A percentile compares a stretch with the other conserved stretches of the same genome.
These are phyloP conservation scores for Laticauda colubrina DNA, from an alignment of 2,113 vertebrate species.

Conservation along the genomic window DNA sequence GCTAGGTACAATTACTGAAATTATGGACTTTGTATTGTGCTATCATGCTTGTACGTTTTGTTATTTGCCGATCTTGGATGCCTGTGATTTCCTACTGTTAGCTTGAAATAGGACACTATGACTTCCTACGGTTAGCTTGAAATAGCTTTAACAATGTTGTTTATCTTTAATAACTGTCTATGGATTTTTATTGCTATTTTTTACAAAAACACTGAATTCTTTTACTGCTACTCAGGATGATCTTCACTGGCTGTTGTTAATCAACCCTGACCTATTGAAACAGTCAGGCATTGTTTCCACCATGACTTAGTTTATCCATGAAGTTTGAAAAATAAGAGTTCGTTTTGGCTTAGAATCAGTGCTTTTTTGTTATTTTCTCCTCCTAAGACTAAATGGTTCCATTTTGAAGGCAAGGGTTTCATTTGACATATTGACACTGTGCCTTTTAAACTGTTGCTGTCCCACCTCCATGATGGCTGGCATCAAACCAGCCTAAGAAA, in stretches of 20 bases:
- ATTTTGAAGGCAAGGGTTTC: slow-evolving; percentile 29
- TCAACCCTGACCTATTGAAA: slow-evolving; percentile 26
- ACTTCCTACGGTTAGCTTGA: background rate
- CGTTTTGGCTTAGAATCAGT: background rate
- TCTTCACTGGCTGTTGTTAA: slow-evolving; percentile 1
- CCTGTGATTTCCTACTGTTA: background rate
- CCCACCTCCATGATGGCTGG: background rate
- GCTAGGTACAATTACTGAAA: background rate
- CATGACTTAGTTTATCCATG: background rate
- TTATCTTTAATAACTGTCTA: background rate
- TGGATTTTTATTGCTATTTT: slow-evolving; percentile 28
- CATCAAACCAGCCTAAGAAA: background rate
- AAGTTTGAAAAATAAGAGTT: background rate
- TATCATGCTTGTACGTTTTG: background rate
- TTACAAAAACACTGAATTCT: slow-evolving; percentile 31
- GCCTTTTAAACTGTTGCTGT: background rate
- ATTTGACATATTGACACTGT: background rate
- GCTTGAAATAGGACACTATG: background rate
- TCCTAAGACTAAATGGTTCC: slow-evolving; percentile 39
- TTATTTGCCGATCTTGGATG: background rate
- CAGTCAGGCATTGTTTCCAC: background rate
- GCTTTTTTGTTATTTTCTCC: background rate
- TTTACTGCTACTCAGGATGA: background rate
- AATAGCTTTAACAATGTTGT: background rate
- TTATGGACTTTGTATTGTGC: background rate